phyloP scores from a whole-genome alignment of 2,888 invertebrate genomes.

The Drosophila borealis region DNA sequence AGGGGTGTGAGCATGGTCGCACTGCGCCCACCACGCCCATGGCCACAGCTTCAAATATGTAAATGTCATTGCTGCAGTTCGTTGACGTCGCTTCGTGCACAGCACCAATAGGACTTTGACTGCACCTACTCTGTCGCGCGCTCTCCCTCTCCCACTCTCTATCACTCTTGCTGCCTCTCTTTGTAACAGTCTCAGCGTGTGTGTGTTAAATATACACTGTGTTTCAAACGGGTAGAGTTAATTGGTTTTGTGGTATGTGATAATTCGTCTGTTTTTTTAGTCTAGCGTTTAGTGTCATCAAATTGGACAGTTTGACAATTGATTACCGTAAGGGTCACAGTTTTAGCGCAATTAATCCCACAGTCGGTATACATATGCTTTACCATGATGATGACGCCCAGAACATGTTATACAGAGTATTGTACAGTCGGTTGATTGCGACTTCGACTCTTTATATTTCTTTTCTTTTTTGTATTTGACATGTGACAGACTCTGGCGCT shows the following conservation, averaged over 20 bases:
- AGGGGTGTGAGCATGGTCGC: not conserved
- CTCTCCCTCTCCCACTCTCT: not conserved
- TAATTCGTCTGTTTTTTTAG: too few relatives aligned
- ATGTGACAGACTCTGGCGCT: conserved; percentile 32
- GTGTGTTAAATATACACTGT: not conserved
- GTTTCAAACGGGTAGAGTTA: too few relatives aligned
- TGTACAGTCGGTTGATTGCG: conserved; percentile 1
- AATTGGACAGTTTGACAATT: too few relatives aligned
- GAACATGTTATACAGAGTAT: conserved; percentile 3
- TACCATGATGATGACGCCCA: not conserved
- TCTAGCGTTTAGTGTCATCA: too few relatives aligned
- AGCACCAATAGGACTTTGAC: conserved; percentile 39
- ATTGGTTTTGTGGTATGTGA: too few relatives aligned
- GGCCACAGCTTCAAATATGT: conserved; percentile 35
- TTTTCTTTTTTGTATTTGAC: conserved; percentile 28
- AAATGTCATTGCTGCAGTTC: conserved; percentile 53
- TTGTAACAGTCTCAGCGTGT: not conserved
- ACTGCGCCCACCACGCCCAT: conserved; percentile 9
- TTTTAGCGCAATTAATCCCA: too few relatives aligned
- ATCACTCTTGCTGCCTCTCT: not conserved
- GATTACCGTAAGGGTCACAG: too few relatives aligned
- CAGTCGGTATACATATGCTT: too few relatives aligned
- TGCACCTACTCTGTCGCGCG: conserved; percentile 11
- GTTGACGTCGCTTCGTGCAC: conserved; percentile 41
- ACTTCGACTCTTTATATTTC: not conserved